Evolutionary conservation across 2,113 vertebrate species (phyloP).

Genomic region (Pampusana beccarii): DNA sequence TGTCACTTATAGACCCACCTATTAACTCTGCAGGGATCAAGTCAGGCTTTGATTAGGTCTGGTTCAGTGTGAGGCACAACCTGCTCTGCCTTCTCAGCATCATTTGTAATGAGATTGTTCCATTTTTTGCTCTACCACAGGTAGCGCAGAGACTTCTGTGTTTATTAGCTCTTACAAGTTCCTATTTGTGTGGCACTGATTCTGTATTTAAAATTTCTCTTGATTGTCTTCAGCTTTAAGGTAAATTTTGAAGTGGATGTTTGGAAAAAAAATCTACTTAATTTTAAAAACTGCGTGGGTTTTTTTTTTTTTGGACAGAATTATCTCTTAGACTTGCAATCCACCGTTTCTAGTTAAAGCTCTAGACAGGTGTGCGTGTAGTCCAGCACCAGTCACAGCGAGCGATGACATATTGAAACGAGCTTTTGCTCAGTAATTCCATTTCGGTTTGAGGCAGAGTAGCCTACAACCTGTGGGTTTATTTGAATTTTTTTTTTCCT

Average conservation of each 20-base stretch:
- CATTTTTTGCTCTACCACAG: background rate
- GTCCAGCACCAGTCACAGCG: background rate
- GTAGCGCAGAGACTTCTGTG: background rate
- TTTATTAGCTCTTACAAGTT: background rate
- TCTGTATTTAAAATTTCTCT: background rate
- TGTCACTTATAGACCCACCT: accelerated
- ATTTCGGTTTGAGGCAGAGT: background rate
- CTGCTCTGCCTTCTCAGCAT: background rate
- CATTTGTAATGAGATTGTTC: accelerated
- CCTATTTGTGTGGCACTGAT: background rate
- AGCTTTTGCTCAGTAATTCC: background rate
- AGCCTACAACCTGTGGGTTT: background rate
- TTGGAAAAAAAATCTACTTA: background rate
- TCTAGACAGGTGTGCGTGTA: background rate
- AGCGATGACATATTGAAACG: background rate
- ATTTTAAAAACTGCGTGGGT: background rate
- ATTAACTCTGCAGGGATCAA: background rate
- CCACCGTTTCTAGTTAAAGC: background rate
- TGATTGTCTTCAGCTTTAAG: background rate
- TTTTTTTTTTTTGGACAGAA: background rate
- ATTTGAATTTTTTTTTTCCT: background rate
- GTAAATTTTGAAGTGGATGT: background rate
- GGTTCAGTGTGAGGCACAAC: background rate
- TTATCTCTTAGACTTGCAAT: background rate
- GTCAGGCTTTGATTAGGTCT: background rate